Conservation (phyloP, 2,888 invertebrate species). For the Hirudinaria manillensis region DNA sequence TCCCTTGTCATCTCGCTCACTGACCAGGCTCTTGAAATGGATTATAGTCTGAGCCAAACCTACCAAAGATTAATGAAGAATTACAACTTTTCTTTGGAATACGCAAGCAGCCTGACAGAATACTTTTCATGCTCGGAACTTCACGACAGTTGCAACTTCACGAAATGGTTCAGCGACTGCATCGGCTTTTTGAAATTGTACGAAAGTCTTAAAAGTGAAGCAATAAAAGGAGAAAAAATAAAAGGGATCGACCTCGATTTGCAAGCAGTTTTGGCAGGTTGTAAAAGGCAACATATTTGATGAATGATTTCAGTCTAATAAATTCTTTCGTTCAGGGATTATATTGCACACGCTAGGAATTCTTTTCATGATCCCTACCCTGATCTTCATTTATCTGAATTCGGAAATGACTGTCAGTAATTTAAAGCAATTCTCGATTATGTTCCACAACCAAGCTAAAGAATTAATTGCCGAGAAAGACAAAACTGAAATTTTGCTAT, state of each 20-base stretch:
- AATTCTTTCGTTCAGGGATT: slow-evolving; percentile 8
- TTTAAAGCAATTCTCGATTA: slow-evolving; percentile 20
- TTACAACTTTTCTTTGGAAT: too few relatives aligned
- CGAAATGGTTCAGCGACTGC: neutral
- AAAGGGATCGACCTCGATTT: slow-evolving; percentile 6
- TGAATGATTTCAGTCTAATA: neutral
- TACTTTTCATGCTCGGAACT: too few relatives aligned
- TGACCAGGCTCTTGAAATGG: too few relatives aligned
- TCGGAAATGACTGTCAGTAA: slow-evolving; percentile 16
- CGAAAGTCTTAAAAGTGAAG: neutral
- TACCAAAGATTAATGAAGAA: too few relatives aligned
- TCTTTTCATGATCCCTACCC: slow-evolving; percentile 4
- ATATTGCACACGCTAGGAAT: slow-evolving; percentile 8
- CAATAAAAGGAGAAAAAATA: neutral
- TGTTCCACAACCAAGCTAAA: slow-evolving; percentile 25
- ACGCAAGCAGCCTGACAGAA: too few relatives aligned
- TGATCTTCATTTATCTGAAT: slow-evolving; percentile 20
- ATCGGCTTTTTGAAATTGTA: neutral
- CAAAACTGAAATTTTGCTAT: slow-evolving; percentile 26
- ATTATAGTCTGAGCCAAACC: too few relatives aligned
- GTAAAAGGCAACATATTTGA: neutral
- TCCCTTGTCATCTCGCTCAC: too few relatives aligned
- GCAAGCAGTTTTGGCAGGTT: neutral
- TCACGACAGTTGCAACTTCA: neutral
- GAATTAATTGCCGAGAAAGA: slow-evolving; percentile 22